phyloP scores from a whole-genome alignment of 2,113 vertebrate genomes.

The Ranitomeya imitator region DNA sequence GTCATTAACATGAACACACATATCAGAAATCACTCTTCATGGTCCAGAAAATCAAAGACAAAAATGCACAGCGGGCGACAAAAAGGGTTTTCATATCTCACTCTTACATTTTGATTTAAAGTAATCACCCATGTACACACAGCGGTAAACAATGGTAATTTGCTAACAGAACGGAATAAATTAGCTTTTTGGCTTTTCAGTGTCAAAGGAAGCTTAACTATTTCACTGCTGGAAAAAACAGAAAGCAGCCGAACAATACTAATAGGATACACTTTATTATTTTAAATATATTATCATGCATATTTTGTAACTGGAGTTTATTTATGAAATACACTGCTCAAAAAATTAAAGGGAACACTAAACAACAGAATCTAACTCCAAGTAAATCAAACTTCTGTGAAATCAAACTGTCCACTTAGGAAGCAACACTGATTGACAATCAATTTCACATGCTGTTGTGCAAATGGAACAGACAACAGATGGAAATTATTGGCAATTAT shows the following conservation, averaged over 20 bases:
- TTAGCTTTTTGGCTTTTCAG: conserved; percentile 32
- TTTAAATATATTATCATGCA: neutral
- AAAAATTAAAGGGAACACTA: too few species aligned
- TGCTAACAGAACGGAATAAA: conserved; percentile 35
- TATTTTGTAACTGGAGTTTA: neutral
- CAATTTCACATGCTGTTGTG: too few species aligned
- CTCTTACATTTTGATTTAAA: conserved; percentile 41
- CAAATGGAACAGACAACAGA: too few species aligned
- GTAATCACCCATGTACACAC: conserved; percentile 46
- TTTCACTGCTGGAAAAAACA: neutral
- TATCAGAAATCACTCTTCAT: conserved; percentile 32
- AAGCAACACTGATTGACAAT: too few species aligned
- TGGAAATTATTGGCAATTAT: too few species aligned
- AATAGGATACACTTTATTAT: neutral
- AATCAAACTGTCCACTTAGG: too few species aligned
- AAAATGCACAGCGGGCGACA: conserved; percentile 37
- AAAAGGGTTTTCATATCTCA: conserved; percentile 44
- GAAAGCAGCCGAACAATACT: neutral
- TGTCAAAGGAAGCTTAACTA: conserved; percentile 16
- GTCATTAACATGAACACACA: conserved; percentile 33
- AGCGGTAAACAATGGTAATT: conserved; percentile 48
- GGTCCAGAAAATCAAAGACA: conserved; percentile 46
- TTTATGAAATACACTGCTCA: too few species aligned
- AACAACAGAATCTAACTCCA: too few species aligned
- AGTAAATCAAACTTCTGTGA: too few species aligned